Conservation (phyloP, 2,113 vertebrate genomes). For the Arothron firmamentum region DNA sequence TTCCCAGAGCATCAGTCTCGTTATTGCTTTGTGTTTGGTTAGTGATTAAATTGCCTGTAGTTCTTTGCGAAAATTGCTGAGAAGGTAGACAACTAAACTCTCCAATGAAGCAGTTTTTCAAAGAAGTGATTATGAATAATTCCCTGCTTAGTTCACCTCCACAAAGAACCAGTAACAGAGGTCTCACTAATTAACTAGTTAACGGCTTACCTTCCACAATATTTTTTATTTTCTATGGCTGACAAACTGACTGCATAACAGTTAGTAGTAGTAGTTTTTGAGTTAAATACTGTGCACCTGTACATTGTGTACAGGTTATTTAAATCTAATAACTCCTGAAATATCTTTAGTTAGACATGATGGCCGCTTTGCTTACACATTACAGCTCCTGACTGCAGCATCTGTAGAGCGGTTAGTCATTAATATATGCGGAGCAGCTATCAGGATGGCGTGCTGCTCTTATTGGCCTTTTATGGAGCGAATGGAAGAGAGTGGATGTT, state of each 20-base stretch:
- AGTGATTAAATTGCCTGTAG: slow-evolving; percentile 25
- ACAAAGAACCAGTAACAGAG: slow-evolving; percentile 6
- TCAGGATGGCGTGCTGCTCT: slow-evolving; percentile 4
- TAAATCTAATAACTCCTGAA: too few relatives aligned
- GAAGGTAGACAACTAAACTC: slow-evolving; percentile 14
- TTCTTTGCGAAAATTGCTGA: slow-evolving; percentile 19
- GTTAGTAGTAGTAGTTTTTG: too few relatives aligned
- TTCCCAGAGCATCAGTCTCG: neutral
- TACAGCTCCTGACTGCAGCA: slow-evolving; percentile 8
- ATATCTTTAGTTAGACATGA: neutral
- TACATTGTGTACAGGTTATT: neutral
- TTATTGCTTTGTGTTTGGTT: slow-evolving; percentile 25
- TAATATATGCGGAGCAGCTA: slow-evolving; percentile 9
- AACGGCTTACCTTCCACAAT: neutral
- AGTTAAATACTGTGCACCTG: too few relatives aligned
- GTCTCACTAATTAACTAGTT: slow-evolving; percentile 10
- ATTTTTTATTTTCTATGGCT: slow-evolving; percentile 2
- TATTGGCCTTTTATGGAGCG: slow-evolving; percentile 24
- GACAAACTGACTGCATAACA: slow-evolving; percentile 5
- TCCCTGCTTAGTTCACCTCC: slow-evolving; percentile 12
- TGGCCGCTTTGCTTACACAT: slow-evolving; percentile 8
- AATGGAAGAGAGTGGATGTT: slow-evolving; percentile 2
- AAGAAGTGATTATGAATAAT: slow-evolving; percentile 32
- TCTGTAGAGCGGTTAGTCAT: neutral
- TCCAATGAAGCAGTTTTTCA: slow-evolving; percentile 7